These are phyloP conservation scores for Hirudo medicinalis DNA, from an alignment of 1,140 invertebrate species.

Conservation along the genomic window DNA sequence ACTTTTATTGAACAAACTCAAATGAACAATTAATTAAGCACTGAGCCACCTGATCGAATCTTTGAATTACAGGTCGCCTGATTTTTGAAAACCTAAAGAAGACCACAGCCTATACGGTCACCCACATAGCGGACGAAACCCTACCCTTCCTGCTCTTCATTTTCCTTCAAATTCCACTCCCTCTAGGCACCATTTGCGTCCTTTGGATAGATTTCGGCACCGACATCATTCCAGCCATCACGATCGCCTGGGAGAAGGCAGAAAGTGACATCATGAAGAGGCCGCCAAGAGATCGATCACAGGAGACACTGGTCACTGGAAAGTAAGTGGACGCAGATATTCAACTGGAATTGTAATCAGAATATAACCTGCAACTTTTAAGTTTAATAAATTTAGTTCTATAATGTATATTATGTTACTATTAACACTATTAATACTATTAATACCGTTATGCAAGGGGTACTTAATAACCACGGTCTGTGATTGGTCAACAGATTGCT, in stretches of 20 bases:
- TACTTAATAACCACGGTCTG: neutral
- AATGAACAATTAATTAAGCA: neutral
- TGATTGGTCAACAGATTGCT: conserved; percentile 23
- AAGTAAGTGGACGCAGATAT: neutral
- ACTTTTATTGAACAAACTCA: neutral
- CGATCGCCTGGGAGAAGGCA: conserved; percentile 87
- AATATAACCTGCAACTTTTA: neutral
- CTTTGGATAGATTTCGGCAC: conserved; percentile 96
- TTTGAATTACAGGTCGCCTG: conserved; percentile 49
- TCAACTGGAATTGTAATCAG: too few species aligned
- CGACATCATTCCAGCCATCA: conserved; percentile 61
- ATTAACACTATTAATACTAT: neutral
- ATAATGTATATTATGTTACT: neutral
- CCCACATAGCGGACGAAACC: conserved; percentile 98
- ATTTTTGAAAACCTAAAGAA: conserved; percentile 77
- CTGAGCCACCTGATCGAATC: neutral
- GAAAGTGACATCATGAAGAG: conserved; percentile 98
- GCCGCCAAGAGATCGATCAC: conserved; percentile 67
- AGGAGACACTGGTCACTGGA: conserved; percentile 19
- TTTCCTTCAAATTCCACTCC: conserved; percentile 30
- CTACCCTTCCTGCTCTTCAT: conserved; percentile 52
- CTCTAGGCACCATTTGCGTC: conserved; percentile 76
- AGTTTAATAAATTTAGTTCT: conserved; percentile 24
- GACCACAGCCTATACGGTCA: conserved; percentile 96
- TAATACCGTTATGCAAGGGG: too few species aligned